Evolutionary conservation across 1,140 invertebrate species (phyloP).

Genomic region (Oryctes rhinoceros): DNA sequence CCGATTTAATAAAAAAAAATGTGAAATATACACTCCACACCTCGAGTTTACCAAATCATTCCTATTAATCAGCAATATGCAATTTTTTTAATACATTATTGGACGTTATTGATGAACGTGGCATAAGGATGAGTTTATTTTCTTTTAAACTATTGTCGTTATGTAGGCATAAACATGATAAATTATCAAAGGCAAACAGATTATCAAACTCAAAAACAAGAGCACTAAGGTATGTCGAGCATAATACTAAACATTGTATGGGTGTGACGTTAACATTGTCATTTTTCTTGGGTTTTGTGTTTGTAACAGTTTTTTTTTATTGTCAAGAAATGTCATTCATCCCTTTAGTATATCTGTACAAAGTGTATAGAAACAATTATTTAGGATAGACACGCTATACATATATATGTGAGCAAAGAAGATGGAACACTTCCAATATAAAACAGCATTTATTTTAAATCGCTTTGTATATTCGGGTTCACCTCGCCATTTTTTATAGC

Average conservation of each 20-base stretch:
- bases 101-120: background rate
- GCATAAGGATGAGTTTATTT: background rate
- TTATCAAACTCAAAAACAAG: background rate
- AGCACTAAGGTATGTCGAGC: background rate
- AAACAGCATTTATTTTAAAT: background rate
- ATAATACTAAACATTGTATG: background rate
- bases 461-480: background rate
- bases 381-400: background rate
- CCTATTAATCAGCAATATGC: background rate
- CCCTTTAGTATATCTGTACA: background rate
- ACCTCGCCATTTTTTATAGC: too few species aligned
- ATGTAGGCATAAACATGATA: constrained; percentile 23
- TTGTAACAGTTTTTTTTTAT: constrained; percentile 18
- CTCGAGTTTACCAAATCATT: too few species aligned
- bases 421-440: background rate
- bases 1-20: too few species aligned
- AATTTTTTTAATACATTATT: background rate
- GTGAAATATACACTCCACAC: too few species aligned
- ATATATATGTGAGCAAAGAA: background rate
- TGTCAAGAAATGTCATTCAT: background rate
- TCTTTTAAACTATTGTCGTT: constrained; percentile 4
- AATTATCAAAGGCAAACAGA: background rate
- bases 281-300: constrained; percentile 13
- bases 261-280: constrained; percentile 26
- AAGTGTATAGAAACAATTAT: background rate